Percentiles rank a stretch among this genome's conserved stretches.
phyloP scores from a whole-genome alignment of 2,888 invertebrate species.

The Idaea dimidiata region DNA sequence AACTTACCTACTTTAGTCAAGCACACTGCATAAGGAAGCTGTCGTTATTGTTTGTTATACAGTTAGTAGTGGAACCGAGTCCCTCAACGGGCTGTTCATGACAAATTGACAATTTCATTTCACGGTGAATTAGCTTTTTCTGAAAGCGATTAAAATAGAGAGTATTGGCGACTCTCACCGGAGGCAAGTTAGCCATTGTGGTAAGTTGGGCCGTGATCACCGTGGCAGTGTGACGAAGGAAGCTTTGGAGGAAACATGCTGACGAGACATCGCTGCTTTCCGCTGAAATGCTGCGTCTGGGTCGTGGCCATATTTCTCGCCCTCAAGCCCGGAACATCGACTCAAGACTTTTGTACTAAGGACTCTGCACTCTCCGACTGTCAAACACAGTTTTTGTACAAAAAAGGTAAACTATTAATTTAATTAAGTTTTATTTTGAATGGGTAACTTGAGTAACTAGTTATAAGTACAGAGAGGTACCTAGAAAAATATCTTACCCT shows the following conservation, averaged over 20 bases:
- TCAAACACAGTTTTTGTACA: slow-evolving; percentile 38
- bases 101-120: slow-evolving; percentile 68
- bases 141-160: slow-evolving; percentile 46
- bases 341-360: slow-evolving; percentile 53
- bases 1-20: background rate
- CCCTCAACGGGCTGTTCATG: slow-evolving; percentile 38
- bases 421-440: background rate
- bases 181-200: slow-evolving; percentile 56
- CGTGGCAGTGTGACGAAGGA: slow-evolving; percentile 46
- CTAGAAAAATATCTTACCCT: too few relatives aligned
- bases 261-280: slow-evolving; percentile 44
- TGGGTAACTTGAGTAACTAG: too few relatives aligned
- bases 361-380: slow-evolving; percentile 39
- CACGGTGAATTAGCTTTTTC: slow-evolving; percentile 56
- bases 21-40: slow-evolving; percentile 10
- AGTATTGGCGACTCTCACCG: slow-evolving; percentile 44
- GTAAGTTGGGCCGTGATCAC: slow-evolving; percentile 35
- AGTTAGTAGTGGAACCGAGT: slow-evolving; percentile 33
- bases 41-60: slow-evolving; percentile 23
- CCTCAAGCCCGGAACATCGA: slow-evolving; percentile 36
- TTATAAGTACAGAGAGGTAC: too few relatives aligned
- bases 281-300: slow-evolving; percentile 50
- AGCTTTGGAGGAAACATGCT: slow-evolving; percentile 56
- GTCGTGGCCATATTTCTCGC: slow-evolving; percentile 47
- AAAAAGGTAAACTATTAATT: slow-evolving; percentile 40